Evolutionary conservation across 2,888 invertebrate species (phyloP).

Genomic region (Ephialtes manifestator): DNA sequence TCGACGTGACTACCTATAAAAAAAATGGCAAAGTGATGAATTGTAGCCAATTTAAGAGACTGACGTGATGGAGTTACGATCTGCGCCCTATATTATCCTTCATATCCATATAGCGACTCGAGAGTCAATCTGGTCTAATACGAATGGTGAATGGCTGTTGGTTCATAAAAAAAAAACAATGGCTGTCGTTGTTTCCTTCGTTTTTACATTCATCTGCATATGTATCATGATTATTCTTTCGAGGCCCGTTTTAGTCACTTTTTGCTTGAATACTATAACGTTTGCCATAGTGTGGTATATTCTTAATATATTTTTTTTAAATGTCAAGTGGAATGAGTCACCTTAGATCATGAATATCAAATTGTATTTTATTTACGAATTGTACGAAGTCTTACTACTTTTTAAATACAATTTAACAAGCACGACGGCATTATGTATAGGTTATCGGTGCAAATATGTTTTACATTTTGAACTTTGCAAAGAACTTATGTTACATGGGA

Average conservation of each 20-base stretch:
- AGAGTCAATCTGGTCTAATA: constrained; percentile 43
- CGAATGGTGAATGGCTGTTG: constrained; percentile 16
- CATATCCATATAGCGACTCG: constrained; percentile 5
- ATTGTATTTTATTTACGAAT: no score
- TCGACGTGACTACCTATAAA: constrained; percentile 47
- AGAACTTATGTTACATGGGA: no score
- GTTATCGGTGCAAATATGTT: no score
- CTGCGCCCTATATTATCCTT: constrained; percentile 12
- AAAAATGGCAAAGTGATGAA: constrained; percentile 48
- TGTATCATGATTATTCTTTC: background rate
- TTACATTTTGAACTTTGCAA: no score
- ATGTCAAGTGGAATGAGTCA: no score
- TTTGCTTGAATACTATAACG: no score
- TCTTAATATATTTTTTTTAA: no score
- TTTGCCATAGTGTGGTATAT: no score
- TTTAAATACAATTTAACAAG: no score
- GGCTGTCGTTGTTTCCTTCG: background rate
- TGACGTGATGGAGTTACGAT: constrained; percentile 61
- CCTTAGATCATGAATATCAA: no score
- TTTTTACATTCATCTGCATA: background rate
- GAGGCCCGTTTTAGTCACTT: background rate
- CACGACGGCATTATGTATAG: no score
- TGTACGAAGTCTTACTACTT: no score
- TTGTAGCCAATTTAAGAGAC: constrained; percentile 52
- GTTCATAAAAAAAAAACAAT: background rate